Conservation (phyloP, 2,113 vertebrate species). For the Meleagris gallopavo region DNA sequence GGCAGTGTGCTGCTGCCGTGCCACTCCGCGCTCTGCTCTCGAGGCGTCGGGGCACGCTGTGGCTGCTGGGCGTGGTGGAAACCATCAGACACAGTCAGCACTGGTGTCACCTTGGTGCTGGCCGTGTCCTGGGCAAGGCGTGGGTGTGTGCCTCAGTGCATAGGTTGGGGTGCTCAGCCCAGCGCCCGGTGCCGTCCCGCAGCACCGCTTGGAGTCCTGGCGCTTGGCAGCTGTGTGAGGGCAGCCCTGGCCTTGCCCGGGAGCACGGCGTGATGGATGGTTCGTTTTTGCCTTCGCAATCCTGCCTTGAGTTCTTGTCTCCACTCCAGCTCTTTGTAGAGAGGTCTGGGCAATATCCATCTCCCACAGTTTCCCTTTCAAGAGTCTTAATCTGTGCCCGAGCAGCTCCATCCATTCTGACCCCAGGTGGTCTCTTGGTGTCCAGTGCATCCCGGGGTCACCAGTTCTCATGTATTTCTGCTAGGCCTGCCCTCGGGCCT, state of each 20-base stretch:
- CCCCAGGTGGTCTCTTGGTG: background rate
- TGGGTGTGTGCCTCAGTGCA: background rate
- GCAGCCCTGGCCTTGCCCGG: fast-evolving
- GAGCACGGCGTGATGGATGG: background rate
- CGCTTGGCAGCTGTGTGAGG: background rate
- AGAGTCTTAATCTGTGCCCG: background rate
- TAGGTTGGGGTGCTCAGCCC: background rate
- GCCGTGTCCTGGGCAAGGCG: background rate
- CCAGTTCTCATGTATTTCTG: background rate
- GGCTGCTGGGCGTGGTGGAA: background rate
- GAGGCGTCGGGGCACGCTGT: background rate
- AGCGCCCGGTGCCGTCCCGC: background rate
- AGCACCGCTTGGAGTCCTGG: background rate
- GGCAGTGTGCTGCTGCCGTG: fast-evolving
- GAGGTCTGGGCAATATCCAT: background rate
- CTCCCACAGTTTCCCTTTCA: background rate
- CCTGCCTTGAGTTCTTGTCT: background rate
- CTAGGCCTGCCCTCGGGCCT: background rate
- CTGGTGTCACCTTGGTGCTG: fast-evolving
- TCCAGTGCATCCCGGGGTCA: background rate
- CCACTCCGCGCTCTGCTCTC: background rate
- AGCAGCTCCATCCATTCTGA: background rate
- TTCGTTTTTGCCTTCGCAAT: background rate
- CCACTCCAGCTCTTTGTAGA: background rate
- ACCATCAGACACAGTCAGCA: fast-evolving